Evolutionary conservation across 1,140 invertebrate species (phyloP).

Genomic region (Saccostrea echinata): DNA sequence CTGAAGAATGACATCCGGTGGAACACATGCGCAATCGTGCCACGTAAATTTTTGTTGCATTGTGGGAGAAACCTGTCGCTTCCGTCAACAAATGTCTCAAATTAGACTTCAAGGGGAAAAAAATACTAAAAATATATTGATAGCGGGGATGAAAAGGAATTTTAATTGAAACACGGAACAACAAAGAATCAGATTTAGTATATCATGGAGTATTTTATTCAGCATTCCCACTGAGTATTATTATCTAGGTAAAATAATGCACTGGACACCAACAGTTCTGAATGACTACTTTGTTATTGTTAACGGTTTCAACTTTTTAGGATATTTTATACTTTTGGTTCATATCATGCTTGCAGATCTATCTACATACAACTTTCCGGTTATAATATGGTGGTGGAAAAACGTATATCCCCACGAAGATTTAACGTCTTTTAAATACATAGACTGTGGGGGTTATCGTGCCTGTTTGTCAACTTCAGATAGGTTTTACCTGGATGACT

Average conservation of each 20-base stretch:
- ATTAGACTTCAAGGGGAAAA: background rate
- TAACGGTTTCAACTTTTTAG: background rate
- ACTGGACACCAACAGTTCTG: background rate
- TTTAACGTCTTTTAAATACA: background rate
- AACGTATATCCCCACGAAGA: constrained; percentile 57
- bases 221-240: background rate
- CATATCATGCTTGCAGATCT: background rate
- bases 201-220: background rate
- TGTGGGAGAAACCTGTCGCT: constrained; percentile 23
- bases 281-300: background rate
- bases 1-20: constrained; percentile 52
- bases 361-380: constrained; percentile 47
- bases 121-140: background rate
- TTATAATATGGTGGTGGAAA: constrained; percentile 69
- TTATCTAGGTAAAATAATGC: background rate
- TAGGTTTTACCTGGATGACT: constrained; percentile 74
- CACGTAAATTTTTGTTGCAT: constrained; percentile 51
- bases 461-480: constrained; percentile 83
- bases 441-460: constrained; percentile 72
- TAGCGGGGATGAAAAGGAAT: background rate
- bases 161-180: background rate
- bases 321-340: background rate
- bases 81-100: constrained; percentile 19
- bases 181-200: background rate
- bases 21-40: constrained; percentile 49